Percentiles rank a stretch among this genome's conserved stretches.
Conservation (phyloP, 2,888 invertebrate genomes). For the Synergus itoensis region DNA sequence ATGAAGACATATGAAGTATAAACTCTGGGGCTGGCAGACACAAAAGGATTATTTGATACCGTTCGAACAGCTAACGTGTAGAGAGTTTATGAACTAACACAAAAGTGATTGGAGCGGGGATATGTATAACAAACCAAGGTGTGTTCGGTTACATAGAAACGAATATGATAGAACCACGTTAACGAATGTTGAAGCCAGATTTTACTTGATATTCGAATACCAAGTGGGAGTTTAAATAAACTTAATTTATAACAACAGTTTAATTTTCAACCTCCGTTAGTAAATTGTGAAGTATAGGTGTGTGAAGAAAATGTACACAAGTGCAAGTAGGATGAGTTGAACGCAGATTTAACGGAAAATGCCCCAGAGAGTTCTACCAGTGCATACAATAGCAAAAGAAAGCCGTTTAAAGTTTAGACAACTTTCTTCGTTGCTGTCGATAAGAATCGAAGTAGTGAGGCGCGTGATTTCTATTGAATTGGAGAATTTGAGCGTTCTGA, state of each 20-base stretch:
- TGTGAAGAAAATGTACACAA: slow-evolving; percentile 13
- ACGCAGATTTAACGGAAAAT: slow-evolving; percentile 23
- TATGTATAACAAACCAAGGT: not conserved
- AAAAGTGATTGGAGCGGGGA: not conserved
- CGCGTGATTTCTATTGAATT: slow-evolving; percentile 30
- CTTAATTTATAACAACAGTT: too few relatives aligned
- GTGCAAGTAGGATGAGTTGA: not conserved
- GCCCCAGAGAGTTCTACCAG: not conserved
- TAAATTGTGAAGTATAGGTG: not conserved
- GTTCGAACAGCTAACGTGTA: slow-evolving; percentile 11
- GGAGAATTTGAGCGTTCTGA: slow-evolving; percentile 7
- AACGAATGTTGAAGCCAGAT: not conserved
- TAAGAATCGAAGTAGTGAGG: slow-evolving; percentile 2
- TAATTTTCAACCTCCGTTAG: too few relatives aligned
- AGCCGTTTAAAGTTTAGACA: slow-evolving; percentile 1
- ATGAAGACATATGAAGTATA: slow-evolving; percentile 8
- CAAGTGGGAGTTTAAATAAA: too few relatives aligned
- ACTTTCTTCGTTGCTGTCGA: slow-evolving; percentile 21
- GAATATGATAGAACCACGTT: not conserved
- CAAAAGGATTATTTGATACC: slow-evolving; percentile 34
- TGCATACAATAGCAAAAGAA: not conserved
- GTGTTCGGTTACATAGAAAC: not conserved
- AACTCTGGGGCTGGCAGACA: slow-evolving; percentile 10
- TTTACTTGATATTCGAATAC: too few relatives aligned
- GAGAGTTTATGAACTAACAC: slow-evolving; percentile 12